Conservation (phyloP, 2,113 vertebrate species). For the Octodon degus region DNA sequence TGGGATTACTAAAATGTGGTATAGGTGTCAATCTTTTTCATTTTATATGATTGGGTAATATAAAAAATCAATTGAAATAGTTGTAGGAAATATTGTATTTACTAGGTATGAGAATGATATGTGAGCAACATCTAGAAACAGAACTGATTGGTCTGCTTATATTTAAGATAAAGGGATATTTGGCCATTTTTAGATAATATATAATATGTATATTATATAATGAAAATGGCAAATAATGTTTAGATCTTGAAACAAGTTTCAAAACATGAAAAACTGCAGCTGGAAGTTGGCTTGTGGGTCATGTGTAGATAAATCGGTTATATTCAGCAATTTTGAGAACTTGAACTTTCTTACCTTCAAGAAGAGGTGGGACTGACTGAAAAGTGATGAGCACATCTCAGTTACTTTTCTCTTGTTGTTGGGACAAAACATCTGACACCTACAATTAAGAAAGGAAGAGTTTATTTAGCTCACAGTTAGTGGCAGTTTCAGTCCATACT, state of each 20-base stretch:
- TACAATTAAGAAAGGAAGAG: no score
- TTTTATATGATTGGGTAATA: neutral
- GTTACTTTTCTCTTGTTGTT: no score
- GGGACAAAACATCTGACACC: no score
- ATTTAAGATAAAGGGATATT: neutral
- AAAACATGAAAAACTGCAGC: neutral
- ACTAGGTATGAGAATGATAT: neutral
- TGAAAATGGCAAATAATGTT: neutral
- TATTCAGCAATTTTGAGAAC: neutral
- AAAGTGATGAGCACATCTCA: neutral
- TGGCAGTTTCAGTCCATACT: no score
- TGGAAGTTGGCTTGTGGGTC: neutral
- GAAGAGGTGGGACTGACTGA: neutral
- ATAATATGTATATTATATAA: no score
- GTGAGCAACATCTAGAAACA: neutral
- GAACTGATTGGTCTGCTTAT: neutral
- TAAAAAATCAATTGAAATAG: neutral
- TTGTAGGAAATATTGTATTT: neutral
- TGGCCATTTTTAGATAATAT: neutral
- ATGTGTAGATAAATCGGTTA: neutral
- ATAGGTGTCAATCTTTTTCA: neutral
- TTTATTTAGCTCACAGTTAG: no score
- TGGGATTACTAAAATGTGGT: neutral
- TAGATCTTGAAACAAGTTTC: neutral
- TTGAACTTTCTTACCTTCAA: neutral